phyloP scores from a whole-genome alignment of 2,797 vertebrate genomes.

The Neostethus bicornis region DNA sequence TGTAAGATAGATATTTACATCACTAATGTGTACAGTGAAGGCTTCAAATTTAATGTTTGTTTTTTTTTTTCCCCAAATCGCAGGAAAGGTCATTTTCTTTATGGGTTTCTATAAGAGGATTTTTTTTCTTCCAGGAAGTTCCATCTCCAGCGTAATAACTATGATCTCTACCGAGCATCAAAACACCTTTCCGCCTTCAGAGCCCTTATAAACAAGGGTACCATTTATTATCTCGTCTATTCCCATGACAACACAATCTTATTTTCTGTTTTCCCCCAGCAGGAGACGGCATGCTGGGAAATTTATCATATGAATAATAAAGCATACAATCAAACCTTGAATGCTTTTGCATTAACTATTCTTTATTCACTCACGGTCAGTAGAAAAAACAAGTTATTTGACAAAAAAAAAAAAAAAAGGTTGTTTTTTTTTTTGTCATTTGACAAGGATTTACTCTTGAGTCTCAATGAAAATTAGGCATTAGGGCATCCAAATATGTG shows the following conservation, averaged over 20 bases:
- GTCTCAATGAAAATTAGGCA: no score
- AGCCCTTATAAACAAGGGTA: not conserved
- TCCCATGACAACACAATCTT: conserved; percentile 29
- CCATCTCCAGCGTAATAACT: not conserved
- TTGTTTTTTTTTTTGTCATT: no score
- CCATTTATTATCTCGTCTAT: conserved; percentile 30
- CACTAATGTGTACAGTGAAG: no score
- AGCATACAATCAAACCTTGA: conserved; percentile 5
- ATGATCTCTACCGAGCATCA: conserved; percentile 5
- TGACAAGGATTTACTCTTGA: no score
- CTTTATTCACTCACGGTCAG: conserved; percentile 8
- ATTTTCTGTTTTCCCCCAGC: not conserved
- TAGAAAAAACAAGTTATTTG: conserved; percentile 21
- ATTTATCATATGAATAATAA: conserved; percentile 7
- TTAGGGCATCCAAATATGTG: no score
- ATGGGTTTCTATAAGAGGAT: not conserved
- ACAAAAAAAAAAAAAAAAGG: not conserved
- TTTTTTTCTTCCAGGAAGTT: not conserved
- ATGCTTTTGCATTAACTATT: conserved; percentile 18
- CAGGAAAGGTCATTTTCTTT: not conserved
- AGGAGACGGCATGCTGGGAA: not conserved
- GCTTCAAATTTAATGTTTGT: no score
- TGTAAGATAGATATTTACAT: no score
- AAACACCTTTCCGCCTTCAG: conserved; percentile 3
- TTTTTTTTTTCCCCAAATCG: no score